A percentile compares a stretch with the other conserved stretches of the same genome.
Evolutionary conservation across 2,888 invertebrate genomes (phyloP).

Genomic region (Sminthurides aquaticus): DNA sequence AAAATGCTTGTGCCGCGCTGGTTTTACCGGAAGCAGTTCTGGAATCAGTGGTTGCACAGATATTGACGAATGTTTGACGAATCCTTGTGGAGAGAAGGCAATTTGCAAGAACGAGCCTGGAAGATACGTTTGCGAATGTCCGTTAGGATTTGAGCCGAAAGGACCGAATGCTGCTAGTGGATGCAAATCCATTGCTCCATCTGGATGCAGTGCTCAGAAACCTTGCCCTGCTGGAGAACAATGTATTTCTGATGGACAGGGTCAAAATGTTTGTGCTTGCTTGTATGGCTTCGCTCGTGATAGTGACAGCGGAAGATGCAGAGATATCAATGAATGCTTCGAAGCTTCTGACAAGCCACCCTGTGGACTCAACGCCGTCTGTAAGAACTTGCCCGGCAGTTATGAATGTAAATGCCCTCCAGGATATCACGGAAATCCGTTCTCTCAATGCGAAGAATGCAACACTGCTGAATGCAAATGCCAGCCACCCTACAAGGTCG

Average conservation of each 20-base stretch:
- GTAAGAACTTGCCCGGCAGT: slow-evolving; percentile 85
- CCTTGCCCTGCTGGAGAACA: slow-evolving; percentile 80
- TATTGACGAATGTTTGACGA: slow-evolving; percentile 75
- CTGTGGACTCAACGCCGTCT: slow-evolving; percentile 81
- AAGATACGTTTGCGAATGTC: slow-evolving; percentile 77
- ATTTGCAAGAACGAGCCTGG: slow-evolving; percentile 84
- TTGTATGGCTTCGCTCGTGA: slow-evolving; percentile 78
- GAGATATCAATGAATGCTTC: slow-evolving; percentile 79
- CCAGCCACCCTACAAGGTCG: slow-evolving; percentile 75
- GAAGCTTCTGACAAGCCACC: slow-evolving; percentile 66
- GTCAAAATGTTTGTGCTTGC: slow-evolving; percentile 79
- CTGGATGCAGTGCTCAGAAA: slow-evolving; percentile 63
- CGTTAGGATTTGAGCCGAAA: slow-evolving; percentile 57
- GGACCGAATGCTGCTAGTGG: slow-evolving; percentile 60
- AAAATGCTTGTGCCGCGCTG: slow-evolving; percentile 73
- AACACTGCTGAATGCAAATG: slow-evolving; percentile 76
- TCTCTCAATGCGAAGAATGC: slow-evolving; percentile 75
- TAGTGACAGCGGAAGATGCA: slow-evolving; percentile 60
- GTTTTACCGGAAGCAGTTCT: slow-evolving; percentile 65
- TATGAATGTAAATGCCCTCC: slow-evolving; percentile 86
- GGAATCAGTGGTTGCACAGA: slow-evolving; percentile 69
- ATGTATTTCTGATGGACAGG: slow-evolving; percentile 68
- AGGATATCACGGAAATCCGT: slow-evolving; percentile 77
- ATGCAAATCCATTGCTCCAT: slow-evolving; percentile 57
- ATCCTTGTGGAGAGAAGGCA: slow-evolving; percentile 75